Percentiles rank a stretch among this genome's conserved stretches.
Conservation (phyloP, 2,888 invertebrate genomes). For the Hedya salicella region DNA sequence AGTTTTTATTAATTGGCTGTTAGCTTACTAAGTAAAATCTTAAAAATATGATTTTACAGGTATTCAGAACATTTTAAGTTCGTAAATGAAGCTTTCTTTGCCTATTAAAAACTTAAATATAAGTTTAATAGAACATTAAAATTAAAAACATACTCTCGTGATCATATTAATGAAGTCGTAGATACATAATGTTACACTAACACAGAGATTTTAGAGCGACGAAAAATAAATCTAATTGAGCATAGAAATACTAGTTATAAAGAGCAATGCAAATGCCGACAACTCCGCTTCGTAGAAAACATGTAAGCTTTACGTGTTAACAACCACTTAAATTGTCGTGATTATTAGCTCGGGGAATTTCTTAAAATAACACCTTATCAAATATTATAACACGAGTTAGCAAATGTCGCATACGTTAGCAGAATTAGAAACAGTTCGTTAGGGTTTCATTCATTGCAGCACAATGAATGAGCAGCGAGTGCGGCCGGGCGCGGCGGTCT, state of each 20-base stretch:
- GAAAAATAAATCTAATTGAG: neutral
- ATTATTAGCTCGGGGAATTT: conserved; percentile 15
- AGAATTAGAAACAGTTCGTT: conserved; percentile 56
- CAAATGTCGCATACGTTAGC: conserved; percentile 37
- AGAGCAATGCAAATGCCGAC: neutral
- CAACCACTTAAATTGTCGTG: conserved; percentile 21
- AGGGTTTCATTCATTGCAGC: conserved; percentile 61
- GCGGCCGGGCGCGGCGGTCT: conserved; percentile 36
- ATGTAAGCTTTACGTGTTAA: conserved; percentile 37
- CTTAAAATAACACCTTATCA: conserved; percentile 26
- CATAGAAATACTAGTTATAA: neutral
- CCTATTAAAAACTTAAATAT: too few relatives aligned
- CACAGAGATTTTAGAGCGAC: too few relatives aligned
- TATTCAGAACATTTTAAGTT: too few relatives aligned
- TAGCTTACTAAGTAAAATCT: too few relatives aligned
- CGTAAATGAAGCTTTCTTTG: too few relatives aligned
- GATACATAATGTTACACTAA: too few relatives aligned
- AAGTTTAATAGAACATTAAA: too few relatives aligned
- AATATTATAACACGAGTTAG: conserved; percentile 26
- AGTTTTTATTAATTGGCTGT: too few relatives aligned
- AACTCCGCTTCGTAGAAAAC: conserved; percentile 12
- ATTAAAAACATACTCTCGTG: too few relatives aligned
- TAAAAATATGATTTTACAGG: too few relatives aligned
- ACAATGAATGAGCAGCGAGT: conserved; percentile 54
- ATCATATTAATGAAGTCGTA: too few relatives aligned